These are phyloP conservation scores for Anticlea derivata DNA, from an alignment of 2,888 invertebrate species.

Conservation along the genomic window DNA sequence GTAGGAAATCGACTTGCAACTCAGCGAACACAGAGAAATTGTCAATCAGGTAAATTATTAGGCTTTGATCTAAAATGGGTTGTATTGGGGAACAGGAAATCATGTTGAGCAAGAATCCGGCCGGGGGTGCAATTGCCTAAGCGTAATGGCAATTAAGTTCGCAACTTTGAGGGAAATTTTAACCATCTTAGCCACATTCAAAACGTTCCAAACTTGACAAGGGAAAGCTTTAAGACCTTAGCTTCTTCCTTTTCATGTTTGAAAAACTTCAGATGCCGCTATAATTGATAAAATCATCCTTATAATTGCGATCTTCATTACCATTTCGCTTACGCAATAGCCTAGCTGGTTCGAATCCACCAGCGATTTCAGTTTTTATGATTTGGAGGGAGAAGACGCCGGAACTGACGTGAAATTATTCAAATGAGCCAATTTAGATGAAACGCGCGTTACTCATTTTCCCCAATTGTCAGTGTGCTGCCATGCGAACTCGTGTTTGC, in stretches of 20 bases:
- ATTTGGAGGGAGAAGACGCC: slow-evolving; percentile 32
- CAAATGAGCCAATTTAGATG: slow-evolving; percentile 39
- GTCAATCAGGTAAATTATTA: slow-evolving; percentile 34
- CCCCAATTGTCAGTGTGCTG: slow-evolving; percentile 27
- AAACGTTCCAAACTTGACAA: too few species aligned
- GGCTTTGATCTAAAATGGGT: slow-evolving; percentile 31
- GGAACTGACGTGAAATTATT: slow-evolving; percentile 38
- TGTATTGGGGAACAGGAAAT: slow-evolving; percentile 27
- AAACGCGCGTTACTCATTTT: slow-evolving; percentile 34
- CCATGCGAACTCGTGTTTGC: slow-evolving; percentile 7
- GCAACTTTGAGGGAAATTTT: too few species aligned
- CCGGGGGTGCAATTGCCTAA: too few species aligned
- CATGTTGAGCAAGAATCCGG: slow-evolving; percentile 33
- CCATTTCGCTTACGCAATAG: too few species aligned
- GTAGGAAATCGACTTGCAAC: slow-evolving; percentile 34
- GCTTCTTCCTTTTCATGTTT: too few species aligned
- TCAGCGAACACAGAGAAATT: slow-evolving; percentile 25
- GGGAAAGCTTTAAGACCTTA: too few species aligned
- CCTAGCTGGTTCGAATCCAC: slow-evolving; percentile 23
- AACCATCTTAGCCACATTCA: too few species aligned
- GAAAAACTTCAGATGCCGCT: too few species aligned
- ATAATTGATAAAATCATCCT: too few species aligned
- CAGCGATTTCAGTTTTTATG: slow-evolving; percentile 34
- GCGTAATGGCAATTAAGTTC: too few species aligned
- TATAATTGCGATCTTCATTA: too few species aligned